These are phyloP conservation scores for Psittacara wagleri DNA, from an alignment of 2,113 vertebrate species.

Conservation along the genomic window DNA sequence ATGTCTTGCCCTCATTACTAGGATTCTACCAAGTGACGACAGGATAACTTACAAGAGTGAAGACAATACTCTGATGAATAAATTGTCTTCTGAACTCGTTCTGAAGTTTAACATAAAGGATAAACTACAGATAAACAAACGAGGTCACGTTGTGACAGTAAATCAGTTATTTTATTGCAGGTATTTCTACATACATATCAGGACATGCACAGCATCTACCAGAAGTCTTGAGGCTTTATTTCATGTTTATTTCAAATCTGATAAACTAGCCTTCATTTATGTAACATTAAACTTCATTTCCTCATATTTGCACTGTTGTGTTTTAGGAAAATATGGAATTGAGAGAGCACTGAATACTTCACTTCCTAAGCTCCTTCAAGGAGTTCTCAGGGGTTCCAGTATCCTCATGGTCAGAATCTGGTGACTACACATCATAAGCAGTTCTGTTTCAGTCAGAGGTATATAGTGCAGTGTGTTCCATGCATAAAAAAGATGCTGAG, in stretches of 20 bases:
- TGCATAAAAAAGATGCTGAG: not conserved
- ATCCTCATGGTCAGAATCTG: not conserved
- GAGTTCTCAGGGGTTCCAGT: not conserved
- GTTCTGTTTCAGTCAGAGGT: not conserved
- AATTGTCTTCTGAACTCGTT: not conserved
- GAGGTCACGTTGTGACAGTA: not conserved
- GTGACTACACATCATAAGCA: not conserved
- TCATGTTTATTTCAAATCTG: not conserved
- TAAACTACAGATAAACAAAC: not conserved
- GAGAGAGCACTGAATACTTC: not conserved
- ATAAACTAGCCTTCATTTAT: not conserved
- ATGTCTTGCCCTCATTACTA: not conserved
- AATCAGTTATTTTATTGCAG: not conserved
- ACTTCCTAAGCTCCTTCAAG: not conserved
- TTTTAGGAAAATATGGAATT: not conserved
- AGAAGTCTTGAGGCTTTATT: not conserved
- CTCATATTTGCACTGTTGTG: not conserved
- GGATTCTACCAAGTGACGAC: not conserved
- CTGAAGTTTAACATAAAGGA: not conserved
- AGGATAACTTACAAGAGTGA: not conserved
- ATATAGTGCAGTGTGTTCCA: not conserved
- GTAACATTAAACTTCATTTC: not conserved
- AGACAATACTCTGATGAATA: not conserved
- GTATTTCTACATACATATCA: accelerated
- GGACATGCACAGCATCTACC: not conserved